Base-by-base conservation (phyloP, 1,140 invertebrate genomes). In the Wiebesia pumilae region DNA sequence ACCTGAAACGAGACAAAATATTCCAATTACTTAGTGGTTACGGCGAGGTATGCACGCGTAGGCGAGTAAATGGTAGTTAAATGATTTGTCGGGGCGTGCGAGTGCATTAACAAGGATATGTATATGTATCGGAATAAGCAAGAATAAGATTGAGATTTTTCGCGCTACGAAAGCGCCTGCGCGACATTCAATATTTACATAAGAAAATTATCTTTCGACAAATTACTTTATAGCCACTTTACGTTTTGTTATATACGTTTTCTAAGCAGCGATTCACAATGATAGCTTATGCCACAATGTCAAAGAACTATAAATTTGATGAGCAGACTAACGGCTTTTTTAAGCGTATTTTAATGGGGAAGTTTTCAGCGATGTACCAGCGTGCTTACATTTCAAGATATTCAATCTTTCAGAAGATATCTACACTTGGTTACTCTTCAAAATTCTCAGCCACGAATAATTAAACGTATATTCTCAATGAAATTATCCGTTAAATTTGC, bases 1-100 rank as follows among this genome's bases (percentile, higher is more conserved):
- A 91, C 90, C 89, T 91, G 88, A 78, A 90, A 91, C 90, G 88
- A 80, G 84, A 69, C 27, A 67, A 85, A 85, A 85, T 73, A 84
- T 73, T 73, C 88, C 30, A 85, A 86, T 87, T 89, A 88, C 81
- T 84, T 65, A 35, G n/a, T 33, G 16, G 7, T 58, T 3, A 24
- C 24, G 69, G 38, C 38, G 62, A 0, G 51, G 21, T 16, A 40
- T 67, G 30, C 30, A 73, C 2, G 51, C 47, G 19, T 3, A 1
- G n/a, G 33, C 38, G 7, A 2, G 21, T 54, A 58, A 79, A 38
- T 83, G 33, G 10, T 75, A 43, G 43, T 71, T 47, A 30, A 69
- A 69, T 51, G 30, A 65, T 81, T 38, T 81, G 21, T 21, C 54
- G 79, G 21, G 21, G 35, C 21, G 21, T 81, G 30, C 33, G 51